Evolutionary conservation across 2,888 invertebrate genomes (phyloP).

Genomic region (Tetranychus piercei): DNA sequence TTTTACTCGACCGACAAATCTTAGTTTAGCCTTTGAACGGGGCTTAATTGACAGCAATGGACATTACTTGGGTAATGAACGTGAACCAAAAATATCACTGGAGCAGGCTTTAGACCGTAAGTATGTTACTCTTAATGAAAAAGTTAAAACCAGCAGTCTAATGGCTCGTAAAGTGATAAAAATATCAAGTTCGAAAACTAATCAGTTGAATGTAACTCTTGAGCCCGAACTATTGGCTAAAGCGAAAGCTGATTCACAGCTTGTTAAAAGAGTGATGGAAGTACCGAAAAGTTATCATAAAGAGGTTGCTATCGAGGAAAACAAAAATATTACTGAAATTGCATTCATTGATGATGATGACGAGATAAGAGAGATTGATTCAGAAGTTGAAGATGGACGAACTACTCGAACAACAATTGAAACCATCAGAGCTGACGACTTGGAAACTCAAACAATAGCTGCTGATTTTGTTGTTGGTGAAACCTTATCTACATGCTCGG

Average conservation of each 20-base stretch:
- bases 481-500: neutral
- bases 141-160: conserved; percentile 9
- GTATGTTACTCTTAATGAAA: conserved; percentile 43
- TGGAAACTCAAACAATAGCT: neutral
- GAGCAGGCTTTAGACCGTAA: conserved; percentile 50
- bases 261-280: neutral
- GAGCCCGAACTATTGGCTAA: neutral
- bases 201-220: neutral
- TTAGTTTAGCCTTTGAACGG: conserved; percentile 55
- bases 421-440: neutral
- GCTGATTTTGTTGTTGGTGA: neutral
- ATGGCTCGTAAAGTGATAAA: neutral
- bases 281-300: neutral
- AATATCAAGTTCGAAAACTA: neutral
- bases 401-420: neutral
- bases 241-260: neutral
- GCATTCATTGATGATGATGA: neutral
- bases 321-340: neutral
- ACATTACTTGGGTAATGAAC: conserved; percentile 40
- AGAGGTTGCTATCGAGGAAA: neutral
- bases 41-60: conserved; percentile 58
- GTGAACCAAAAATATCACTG: conserved; percentile 43
- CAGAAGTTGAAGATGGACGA: neutral
- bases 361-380: neutral
- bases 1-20: conserved; percentile 30